Conservation (phyloP, 2,113 vertebrate species). For the Misgurnus mizolepis region DNA sequence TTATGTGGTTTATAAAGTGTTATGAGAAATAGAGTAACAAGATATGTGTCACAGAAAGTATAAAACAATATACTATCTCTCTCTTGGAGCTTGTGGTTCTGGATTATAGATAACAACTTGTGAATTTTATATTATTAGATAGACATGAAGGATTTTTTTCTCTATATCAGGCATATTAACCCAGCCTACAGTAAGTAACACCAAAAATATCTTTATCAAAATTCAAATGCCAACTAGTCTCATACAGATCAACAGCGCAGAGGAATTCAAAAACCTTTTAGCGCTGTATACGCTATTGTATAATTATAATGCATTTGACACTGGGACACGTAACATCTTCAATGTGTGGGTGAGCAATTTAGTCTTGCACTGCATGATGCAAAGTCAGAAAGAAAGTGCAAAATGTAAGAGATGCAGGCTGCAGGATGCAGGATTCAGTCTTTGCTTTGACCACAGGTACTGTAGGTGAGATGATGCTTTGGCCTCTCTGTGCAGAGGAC, state of each 20-base stretch:
- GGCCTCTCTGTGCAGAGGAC: background rate
- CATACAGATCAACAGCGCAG: slow-evolving; percentile 26
- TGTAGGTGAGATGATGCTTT: background rate
- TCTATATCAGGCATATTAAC: slow-evolving; percentile 35
- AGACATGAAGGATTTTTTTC: slow-evolving; percentile 41
- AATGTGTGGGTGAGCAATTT: slow-evolving; percentile 3
- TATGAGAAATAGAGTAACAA: too few species aligned
- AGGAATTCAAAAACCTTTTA: background rate
- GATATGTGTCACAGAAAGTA: too few species aligned
- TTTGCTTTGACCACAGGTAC: slow-evolving; percentile 13
- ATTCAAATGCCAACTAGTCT: slow-evolving; percentile 1
- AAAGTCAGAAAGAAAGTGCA: slow-evolving; percentile 40
- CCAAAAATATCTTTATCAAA: slow-evolving; percentile 34
- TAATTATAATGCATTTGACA: too few species aligned
- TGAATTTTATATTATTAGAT: slow-evolving; percentile 8
- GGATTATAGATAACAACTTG: background rate
- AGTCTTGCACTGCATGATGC: slow-evolving; percentile 28
- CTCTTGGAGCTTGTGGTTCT: slow-evolving; percentile 4
- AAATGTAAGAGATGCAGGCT: slow-evolving; percentile 21
- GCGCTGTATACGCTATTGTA: too few species aligned
- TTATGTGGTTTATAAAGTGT: too few species aligned
- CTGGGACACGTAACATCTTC: too few species aligned
- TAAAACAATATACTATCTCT: slow-evolving; percentile 44
- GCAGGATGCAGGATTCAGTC: background rate
- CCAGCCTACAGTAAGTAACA: slow-evolving; percentile 6